These are phyloP conservation scores for Aegithalos caudatus DNA, from an alignment of 2,113 vertebrate genomes.

Conservation along the genomic window DNA sequence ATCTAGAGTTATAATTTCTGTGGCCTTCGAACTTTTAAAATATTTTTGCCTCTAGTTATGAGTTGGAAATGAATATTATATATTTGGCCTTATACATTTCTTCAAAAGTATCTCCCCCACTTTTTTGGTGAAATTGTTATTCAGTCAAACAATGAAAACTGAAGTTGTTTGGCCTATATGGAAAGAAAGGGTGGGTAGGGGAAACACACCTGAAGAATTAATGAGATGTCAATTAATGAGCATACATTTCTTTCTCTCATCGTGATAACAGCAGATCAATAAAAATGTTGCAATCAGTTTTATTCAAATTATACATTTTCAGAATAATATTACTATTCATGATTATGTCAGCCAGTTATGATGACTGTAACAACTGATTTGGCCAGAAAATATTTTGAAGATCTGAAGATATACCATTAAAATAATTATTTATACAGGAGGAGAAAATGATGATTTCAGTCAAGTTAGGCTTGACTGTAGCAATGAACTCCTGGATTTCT, in stretches of 20 bases:
- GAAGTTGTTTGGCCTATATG: neutral
- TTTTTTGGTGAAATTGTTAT: neutral
- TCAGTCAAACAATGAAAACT: neutral
- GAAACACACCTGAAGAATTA: neutral
- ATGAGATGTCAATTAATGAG: neutral
- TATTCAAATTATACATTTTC: neutral
- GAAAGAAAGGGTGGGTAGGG: neutral
- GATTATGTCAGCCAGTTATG: neutral
- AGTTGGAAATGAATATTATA: neutral
- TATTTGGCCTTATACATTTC: neutral
- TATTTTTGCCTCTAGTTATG: neutral
- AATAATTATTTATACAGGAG: neutral
- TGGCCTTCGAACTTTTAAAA: neutral
- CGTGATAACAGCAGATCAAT: neutral
- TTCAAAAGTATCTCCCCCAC: neutral
- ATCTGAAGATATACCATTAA: neutral
- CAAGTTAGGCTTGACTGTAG: neutral
- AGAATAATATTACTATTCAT: neutral
- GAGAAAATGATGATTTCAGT: neutral
- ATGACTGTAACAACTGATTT: neutral
- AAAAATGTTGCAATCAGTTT: neutral
- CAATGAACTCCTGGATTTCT: neutral
- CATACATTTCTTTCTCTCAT: neutral
- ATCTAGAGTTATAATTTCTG: neutral
- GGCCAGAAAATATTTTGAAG: neutral